These are phyloP conservation scores for Poecile atricapillus DNA, from an alignment of 2,113 vertebrate species.

Conservation along the genomic window DNA sequence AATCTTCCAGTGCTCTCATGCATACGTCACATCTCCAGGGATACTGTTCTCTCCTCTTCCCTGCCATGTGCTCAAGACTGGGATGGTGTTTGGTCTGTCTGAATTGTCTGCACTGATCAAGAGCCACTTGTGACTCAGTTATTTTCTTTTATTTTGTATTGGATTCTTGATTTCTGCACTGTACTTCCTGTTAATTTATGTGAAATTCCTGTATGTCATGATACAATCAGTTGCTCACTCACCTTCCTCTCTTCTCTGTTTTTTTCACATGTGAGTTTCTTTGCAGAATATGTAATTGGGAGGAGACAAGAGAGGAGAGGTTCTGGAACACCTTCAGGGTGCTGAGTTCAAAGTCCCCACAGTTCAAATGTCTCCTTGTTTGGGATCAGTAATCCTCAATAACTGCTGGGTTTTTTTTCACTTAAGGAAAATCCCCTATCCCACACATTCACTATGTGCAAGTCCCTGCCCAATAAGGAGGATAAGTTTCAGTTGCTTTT, in stretches of 20 bases:
- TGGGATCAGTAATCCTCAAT: background rate
- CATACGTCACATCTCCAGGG: rapidly evolving
- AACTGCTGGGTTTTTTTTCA: background rate
- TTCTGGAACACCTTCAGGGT: background rate
- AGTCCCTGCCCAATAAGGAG: background rate
- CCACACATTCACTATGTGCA: background rate
- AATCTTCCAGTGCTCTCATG: background rate
- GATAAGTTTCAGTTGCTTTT: background rate
- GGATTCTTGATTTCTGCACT: background rate
- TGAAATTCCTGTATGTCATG: background rate
- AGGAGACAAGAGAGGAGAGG: background rate
- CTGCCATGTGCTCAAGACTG: background rate
- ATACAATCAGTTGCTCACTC: background rate
- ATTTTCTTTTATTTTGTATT: background rate
- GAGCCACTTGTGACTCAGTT: background rate
- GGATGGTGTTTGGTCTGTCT: background rate
- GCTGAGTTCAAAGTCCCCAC: background rate
- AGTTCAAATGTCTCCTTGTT: background rate
- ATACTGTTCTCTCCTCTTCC: background rate
- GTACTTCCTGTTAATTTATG: background rate
- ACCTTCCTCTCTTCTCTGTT: background rate
- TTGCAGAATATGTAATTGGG: background rate
- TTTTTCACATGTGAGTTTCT: background rate
- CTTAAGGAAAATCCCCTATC: background rate
- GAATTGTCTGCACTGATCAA: background rate